A percentile compares a stretch with the other conserved stretches of the same genome.
phyloP scores from a whole-genome alignment of 2,888 invertebrate genomes.

The Rotaria sp. region DNA sequence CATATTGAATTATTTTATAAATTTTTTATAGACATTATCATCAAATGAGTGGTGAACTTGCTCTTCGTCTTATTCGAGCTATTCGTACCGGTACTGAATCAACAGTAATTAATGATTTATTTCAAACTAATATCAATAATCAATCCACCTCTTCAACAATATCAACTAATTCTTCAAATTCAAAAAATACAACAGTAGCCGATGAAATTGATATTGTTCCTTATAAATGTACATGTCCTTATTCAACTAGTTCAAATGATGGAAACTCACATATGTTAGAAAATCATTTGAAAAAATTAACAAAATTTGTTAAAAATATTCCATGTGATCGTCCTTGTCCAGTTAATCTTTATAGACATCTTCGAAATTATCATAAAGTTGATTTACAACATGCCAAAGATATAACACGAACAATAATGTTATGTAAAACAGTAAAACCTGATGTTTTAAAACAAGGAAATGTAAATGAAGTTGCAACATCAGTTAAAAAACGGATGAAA shows the following conservation, averaged over 20 bases:
- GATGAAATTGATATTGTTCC: constrained; percentile 19
- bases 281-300: not conserved
- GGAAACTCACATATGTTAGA: not conserved
- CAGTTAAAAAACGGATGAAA: not conserved
- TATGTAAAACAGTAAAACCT: not conserved
- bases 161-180: not conserved
- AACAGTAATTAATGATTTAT: not conserved
- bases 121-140: not conserved
- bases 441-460: not conserved
- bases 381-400: constrained; percentile 4
- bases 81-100: constrained; percentile 14
- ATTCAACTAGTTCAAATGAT: not conserved
- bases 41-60: constrained; percentile 25
- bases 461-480: not conserved
- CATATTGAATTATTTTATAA: too few relatives aligned
- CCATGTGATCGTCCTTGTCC: constrained; percentile 7
- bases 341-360: constrained; percentile 16
- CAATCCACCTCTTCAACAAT: not conserved
- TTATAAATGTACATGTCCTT: constrained; percentile 14
- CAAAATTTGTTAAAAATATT: not conserved
- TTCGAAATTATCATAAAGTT: constrained; percentile 28
- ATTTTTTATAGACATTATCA: not conserved
- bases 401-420: constrained; percentile 9
- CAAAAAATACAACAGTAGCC: not conserved
- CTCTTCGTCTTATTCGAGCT: not conserved